A percentile compares a stretch with the other conserved stretches of the same genome.
Evolutionary conservation across 1,140 invertebrate species (phyloP).

Genomic region (Brachionus calyciflorus): DNA sequence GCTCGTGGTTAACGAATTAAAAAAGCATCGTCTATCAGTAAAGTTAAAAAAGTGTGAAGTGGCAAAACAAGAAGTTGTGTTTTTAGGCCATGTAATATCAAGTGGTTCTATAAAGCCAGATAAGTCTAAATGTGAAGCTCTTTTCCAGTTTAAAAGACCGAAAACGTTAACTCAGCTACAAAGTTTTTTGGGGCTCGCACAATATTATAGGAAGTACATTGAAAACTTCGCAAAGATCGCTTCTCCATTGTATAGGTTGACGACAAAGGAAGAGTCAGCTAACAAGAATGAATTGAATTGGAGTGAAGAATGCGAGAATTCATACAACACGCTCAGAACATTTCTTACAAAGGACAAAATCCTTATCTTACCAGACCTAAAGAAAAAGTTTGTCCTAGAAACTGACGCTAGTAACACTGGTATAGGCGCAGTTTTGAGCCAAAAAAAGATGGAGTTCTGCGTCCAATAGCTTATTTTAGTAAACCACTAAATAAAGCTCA

Average conservation of each 20-base stretch:
- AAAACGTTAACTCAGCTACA: not conserved
- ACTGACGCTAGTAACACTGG: conserved; percentile 60
- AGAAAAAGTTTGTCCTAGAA: conserved; percentile 55
- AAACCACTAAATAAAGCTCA: conserved; percentile 19
- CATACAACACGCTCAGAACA: conserved; percentile 54
- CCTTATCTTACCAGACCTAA: conserved; percentile 51
- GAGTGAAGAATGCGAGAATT: conserved; percentile 50
- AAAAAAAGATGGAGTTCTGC: conserved; percentile 48
- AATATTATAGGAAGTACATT: conserved; percentile 55
- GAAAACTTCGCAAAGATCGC: conserved; percentile 58
- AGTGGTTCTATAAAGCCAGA: not conserved
- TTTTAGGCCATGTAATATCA: not conserved
- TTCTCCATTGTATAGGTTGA: conserved; percentile 53
- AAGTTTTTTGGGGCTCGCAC: conserved; percentile 51
- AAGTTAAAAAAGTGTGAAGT: not conserved
- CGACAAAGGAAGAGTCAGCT: conserved; percentile 50
- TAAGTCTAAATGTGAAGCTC: not conserved
- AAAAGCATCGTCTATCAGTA: not conserved
- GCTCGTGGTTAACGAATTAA: not conserved
- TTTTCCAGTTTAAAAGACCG: not conserved
- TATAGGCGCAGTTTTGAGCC: conserved; percentile 58
- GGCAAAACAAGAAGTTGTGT: not conserved
- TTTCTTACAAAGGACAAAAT: conserved; percentile 46
- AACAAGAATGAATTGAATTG: conserved; percentile 50
- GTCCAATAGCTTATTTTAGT: conserved; percentile 8